phyloP scores from a whole-genome alignment of 2,797 vertebrate genomes.

The Lutjanus campechanus region DNA sequence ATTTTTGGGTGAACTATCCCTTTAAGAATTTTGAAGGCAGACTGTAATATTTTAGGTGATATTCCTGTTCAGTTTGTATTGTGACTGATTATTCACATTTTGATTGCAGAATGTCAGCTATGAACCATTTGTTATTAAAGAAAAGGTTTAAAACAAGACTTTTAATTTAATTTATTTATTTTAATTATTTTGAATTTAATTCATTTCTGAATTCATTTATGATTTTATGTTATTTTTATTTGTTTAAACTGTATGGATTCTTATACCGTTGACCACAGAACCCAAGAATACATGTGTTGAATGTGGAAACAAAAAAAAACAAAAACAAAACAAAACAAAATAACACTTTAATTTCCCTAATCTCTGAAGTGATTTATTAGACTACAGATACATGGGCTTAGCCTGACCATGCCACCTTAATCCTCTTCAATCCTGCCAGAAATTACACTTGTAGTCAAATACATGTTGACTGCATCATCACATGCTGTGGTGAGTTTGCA shows the following conservation, averaged over 20 bases:
- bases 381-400: not conserved
- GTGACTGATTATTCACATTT: not conserved
- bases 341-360: not conserved
- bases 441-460: slow-evolving; percentile 1
- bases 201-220: not conserved
- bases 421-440: not conserved
- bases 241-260: not conserved
- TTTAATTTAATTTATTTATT: not conserved
- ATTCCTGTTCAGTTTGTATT: not conserved
- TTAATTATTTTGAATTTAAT: too few relatives aligned
- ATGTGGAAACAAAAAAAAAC: not conserved
- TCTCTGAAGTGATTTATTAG: not conserved
- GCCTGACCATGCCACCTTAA: not conserved
- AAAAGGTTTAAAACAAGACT: not conserved
- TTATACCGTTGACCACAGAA: not conserved
- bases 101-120: not conserved
- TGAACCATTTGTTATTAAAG: not conserved
- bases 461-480: not conserved
- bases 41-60: not conserved
- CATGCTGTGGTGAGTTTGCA: not conserved
- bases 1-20: too few relatives aligned
- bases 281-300: too few relatives aligned
- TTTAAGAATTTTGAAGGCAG: not conserved
- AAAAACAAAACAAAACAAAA: not conserved
- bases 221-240: not conserved